phyloP scores from a whole-genome alignment of 2,888 invertebrate genomes.

The Antitype chi region DNA sequence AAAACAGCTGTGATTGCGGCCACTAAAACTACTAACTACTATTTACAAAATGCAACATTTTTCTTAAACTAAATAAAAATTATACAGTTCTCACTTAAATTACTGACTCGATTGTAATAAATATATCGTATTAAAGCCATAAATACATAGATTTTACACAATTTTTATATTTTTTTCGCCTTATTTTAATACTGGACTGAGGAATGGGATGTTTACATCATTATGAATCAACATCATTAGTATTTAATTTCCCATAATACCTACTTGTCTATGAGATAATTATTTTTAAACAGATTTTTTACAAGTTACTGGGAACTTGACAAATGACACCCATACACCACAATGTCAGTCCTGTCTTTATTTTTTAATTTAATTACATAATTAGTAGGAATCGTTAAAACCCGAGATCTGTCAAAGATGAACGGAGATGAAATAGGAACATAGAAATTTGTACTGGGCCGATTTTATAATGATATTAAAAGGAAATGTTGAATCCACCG shows the following conservation, averaged over 20 bases:
- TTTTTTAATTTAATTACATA: conserved; percentile 57
- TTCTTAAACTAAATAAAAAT: conserved; percentile 69
- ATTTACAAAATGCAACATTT: conserved; percentile 75
- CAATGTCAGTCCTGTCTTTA: conserved; percentile 66
- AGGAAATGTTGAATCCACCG: neutral
- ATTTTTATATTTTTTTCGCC: conserved; percentile 65
- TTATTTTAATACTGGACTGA: conserved; percentile 81
- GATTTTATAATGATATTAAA: conserved; percentile 41
- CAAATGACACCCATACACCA: conserved; percentile 16
- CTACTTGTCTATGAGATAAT: conserved; percentile 7
- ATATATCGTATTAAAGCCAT: conserved; percentile 78
- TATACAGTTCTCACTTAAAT: conserved; percentile 79
- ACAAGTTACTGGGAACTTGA: conserved; percentile 17
- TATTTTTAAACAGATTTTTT: conserved; percentile 6
- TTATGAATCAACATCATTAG: conserved; percentile 16
- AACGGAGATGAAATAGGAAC: conserved; percentile 64
- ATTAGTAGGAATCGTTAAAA: conserved; percentile 68
- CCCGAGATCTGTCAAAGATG: conserved; percentile 70
- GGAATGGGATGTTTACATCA: conserved; percentile 80
- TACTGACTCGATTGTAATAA: conserved; percentile 88
- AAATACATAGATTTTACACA: conserved; percentile 72
- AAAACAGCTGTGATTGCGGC: conserved; percentile 48
- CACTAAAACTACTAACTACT: conserved; percentile 42
- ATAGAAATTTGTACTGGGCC: conserved; percentile 62
- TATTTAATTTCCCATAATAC: conserved; percentile 20